Evolutionary conservation across 2,113 vertebrate species (phyloP).

Genomic region (Tapirus terrestris): DNA sequence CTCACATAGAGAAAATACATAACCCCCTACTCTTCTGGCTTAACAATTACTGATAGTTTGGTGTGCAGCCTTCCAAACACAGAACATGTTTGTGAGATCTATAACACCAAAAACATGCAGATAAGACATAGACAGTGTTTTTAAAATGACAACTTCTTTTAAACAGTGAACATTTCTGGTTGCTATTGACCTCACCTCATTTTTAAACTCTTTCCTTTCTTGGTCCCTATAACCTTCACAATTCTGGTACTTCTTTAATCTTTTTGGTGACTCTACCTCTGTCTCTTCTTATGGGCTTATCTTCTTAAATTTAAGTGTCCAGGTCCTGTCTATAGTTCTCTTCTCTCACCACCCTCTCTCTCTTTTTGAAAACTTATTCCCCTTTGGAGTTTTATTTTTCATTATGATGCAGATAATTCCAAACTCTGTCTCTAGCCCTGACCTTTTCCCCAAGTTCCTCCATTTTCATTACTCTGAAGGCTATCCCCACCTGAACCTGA

Average conservation of each 20-base stretch:
- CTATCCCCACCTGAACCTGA: neutral
- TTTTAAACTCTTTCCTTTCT: conserved; percentile 5
- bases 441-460: neutral
- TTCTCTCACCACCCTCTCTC: neutral
- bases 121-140: neutral
- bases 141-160: conserved; percentile 6
- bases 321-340: neutral
- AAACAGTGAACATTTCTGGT: neutral
- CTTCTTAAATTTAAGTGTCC: neutral
- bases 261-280: neutral
- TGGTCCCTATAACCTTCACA: neutral
- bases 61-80: neutral
- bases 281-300: neutral
- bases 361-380: neutral
- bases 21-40: too few species aligned
- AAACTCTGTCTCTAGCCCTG: neutral
- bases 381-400: neutral
- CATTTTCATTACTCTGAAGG: neutral
- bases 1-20: neutral
- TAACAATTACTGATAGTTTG: neutral
- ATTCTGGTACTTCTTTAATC: neutral
- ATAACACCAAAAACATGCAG: neutral
- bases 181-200: neutral
- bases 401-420: neutral
- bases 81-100: neutral